phyloP scores from a whole-genome alignment of 2,888 invertebrate genomes.

The Dysmachus trigonus region DNA sequence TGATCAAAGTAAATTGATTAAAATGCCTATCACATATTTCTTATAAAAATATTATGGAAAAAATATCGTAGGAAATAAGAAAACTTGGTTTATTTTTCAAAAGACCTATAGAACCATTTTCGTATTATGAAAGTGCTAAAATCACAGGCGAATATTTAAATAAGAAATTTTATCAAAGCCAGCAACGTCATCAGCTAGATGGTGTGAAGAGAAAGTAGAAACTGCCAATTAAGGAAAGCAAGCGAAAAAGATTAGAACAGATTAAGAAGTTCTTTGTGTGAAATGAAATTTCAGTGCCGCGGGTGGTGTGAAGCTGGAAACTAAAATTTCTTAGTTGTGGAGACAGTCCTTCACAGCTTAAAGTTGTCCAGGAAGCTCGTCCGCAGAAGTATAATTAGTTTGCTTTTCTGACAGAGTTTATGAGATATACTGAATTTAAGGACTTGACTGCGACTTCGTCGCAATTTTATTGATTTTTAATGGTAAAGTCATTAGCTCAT shows the following conservation, averaged over 20 bases:
- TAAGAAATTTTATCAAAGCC: neutral
- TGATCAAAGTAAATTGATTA: neutral
- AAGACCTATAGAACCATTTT: neutral
- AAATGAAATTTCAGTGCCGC: neutral
- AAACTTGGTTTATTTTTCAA: neutral
- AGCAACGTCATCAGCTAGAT: neutral
- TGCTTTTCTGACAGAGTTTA: neutral
- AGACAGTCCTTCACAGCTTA: neutral
- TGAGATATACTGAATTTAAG: neutral
- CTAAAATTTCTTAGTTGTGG: neutral
- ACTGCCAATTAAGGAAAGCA: neutral
- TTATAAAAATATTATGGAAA: neutral
- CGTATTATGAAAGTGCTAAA: neutral
- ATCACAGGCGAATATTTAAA: neutral
- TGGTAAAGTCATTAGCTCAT: neutral
- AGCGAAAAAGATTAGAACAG: neutral
- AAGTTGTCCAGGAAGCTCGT: neutral
- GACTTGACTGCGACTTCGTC: neutral
- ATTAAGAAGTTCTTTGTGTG: neutral
- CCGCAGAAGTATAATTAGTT: neutral
- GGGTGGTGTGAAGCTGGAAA: neutral
- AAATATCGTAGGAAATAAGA: too few species aligned
- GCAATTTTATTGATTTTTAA: neutral
- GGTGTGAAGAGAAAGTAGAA: neutral
- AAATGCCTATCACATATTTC: neutral